phyloP scores from a whole-genome alignment of 2,888 invertebrate genomes.

The Drosophila phalerata region DNA sequence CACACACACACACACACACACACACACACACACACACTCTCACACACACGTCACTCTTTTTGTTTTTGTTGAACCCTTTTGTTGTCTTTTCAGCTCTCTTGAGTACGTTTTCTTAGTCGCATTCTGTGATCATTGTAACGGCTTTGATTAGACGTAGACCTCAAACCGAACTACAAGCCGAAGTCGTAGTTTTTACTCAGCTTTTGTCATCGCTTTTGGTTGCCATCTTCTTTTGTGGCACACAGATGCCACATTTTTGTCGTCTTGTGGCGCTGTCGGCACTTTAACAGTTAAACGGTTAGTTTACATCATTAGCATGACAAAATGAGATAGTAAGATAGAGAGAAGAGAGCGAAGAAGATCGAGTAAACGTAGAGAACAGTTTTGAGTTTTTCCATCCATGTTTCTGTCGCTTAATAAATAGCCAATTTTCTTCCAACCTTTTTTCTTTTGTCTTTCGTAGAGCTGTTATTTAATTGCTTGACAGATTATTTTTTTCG shows the following conservation, averaged over 20 bases:
- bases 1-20: conserved; percentile 14
- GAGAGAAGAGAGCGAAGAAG: conserved; percentile 3
- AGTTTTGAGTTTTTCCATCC: conserved; percentile 31
- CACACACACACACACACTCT: conserved; percentile 17
- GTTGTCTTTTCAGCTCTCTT: conserved; percentile 20
- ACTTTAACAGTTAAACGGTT: conserved; percentile 77
- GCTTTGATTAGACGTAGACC: conserved; percentile 67
- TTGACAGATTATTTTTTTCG: conserved; percentile 60
- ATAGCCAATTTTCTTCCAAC: conserved; percentile 64
- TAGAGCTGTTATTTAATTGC: conserved; percentile 54
- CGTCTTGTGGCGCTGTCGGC: conserved; percentile 68
- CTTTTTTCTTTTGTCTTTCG: conserved; percentile 28
- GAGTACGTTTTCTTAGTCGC: conserved; percentile 64
- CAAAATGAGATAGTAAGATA: conserved; percentile 4
- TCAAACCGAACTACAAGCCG: conserved; percentile 10
- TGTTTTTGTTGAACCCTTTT: conserved; percentile 54
- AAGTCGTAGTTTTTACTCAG: conserved; percentile 23
- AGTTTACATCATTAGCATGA: conserved; percentile 80
- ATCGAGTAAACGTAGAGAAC: conserved; percentile 2
- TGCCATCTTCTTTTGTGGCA: conserved; percentile 37
- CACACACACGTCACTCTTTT: conserved; percentile 16
- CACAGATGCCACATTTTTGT: conserved; percentile 47
- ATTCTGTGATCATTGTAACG: conserved; percentile 72
- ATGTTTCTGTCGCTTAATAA: conserved; percentile 61
- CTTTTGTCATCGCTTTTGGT: conserved; percentile 44